Base-by-base conservation (phyloP, 2,113 vertebrate species). In the Ginglymostoma cirratum region DNA sequence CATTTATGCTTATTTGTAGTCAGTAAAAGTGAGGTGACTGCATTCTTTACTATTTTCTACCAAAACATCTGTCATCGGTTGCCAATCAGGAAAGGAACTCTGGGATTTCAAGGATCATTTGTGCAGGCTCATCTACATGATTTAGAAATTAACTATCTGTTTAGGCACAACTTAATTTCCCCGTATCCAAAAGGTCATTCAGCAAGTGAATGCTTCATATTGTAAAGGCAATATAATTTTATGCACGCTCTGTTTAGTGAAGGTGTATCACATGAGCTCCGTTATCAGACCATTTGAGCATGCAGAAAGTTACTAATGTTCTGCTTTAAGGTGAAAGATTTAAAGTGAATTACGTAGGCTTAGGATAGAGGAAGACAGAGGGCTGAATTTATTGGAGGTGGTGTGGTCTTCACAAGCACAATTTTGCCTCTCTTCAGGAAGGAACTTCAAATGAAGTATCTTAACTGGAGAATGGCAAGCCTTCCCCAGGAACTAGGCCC, bases 101-200 rank as follows among this genome's bases (percentile, higher is more conserved):
- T 34, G 24, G 34, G 52, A 55, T 55, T 89, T 55, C 45, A 89
- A 52, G 27, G 8, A 89, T 89, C 48, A 55, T 24, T 89, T 61
- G 86, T 89, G 86, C 48, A 61, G 55, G 55, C 45, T 89, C 86
- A 89, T 55, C 86, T 89, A 17, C 86, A 89, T 89, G 86, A 89
- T 89, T 89, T 89, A 52, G 52, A 89, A 55, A 89, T 61, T 48
- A 89, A 89, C 55, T 87, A 21, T 87, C 42, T 89, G 23, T 61
- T 89, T 10, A 30, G 86, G 86, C 86, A 89, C 86, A 89, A 48
- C 86, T 89, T 89, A 48, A 61, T 89, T 55, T 89, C 27, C 27
- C 45, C 55, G 19, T 52, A 48, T 55, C 48, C 3, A 30, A 55
- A 89, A 48, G 52, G 52, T 61, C 8, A 89, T 89, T 48, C 48